Evolutionary conservation across 2,797 vertebrate genomes (phyloP).

Genomic region (Distichodus sexfasciatus): DNA sequence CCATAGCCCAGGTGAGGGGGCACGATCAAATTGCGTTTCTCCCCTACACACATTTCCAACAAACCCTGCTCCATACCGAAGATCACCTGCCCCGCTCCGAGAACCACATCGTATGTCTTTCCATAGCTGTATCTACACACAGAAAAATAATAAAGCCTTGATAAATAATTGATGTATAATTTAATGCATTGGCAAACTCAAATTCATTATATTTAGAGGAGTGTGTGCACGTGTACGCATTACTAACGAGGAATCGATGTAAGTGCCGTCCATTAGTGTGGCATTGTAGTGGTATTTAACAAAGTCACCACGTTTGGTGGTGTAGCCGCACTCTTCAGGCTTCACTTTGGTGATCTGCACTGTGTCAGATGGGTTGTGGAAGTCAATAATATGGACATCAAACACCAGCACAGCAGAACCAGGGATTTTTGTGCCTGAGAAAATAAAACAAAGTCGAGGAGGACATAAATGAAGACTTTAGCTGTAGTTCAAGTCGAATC

Average conservation of each 20-base stretch:
- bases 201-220: not conserved
- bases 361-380: conserved; percentile 90
- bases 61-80: conserved; percentile 95
- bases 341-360: conserved; percentile 79
- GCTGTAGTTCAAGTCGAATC: too few relatives aligned
- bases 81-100: conserved; percentile 91
- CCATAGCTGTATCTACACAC: conserved; percentile 83
- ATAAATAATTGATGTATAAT: not conserved
- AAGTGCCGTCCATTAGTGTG: conserved; percentile 86
- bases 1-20: conserved; percentile 95
- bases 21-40: conserved; percentile 84
- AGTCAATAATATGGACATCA: conserved; percentile 89
- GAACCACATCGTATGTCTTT: conserved; percentile 92
- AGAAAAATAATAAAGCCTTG: not conserved
- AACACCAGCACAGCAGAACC: conserved; percentile 96
- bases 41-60: conserved; percentile 91
- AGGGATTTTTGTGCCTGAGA: conserved; percentile 83
- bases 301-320: conserved; percentile 92
- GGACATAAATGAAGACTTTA: not conserved
- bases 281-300: conserved; percentile 97
- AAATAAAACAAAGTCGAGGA: not conserved
- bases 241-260: conserved; percentile 93
- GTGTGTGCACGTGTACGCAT: not conserved
- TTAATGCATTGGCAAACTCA: not conserved
- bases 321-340: conserved; percentile 78